Evolutionary conservation across 2,888 invertebrate genomes (phyloP), one percentile per base, ranked within the genome.

Genomic region (Drosophila paranaensis): DNA sequence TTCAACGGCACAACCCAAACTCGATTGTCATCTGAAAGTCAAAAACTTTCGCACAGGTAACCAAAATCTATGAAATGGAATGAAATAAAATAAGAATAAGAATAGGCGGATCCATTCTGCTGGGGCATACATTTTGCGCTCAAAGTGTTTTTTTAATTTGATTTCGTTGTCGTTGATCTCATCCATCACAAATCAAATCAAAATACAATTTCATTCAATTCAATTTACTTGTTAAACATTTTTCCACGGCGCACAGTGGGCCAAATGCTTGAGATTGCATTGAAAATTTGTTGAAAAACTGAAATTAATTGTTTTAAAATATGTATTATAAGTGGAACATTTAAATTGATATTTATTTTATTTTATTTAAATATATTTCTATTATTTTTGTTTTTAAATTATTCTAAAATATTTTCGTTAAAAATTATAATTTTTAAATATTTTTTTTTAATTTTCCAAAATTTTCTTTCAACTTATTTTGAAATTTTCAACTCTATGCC

Each of bases 161-260:
- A 60, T 72, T 71, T 63, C 65, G 56, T 55, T 82, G 51, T 62
- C 72, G 56, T 56, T 61, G 65, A 72, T 72, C 71, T 67, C 69
- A 69, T 76, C 64, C 79, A 76, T 76, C 69, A 56, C 40, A 74
- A 87, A 85, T 80, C 76, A 76, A 81, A 87, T 85, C 73, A 88
- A 84, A 76, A 87, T 74, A 82, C 73, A 82, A 84, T 74, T 86
- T 67, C 69, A 82, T 78, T 72, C 80, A 80, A 80, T 76, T 65
- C 55, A 64, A 74, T 78, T 82, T 81, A 85, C 88, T 81, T 84
- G 85, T 71, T 74, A 63, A 75, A 72, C 71, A 75, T 72, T 71
- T 58, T 58, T 58, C 33, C 40, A 27, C 58, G 25, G 13, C 27
- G 35, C 10, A 66, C 66, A 55, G 55, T 66, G 66, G 20, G 11